These are phyloP conservation scores for Drosophila mercatorum DNA, from an alignment of 2,888 invertebrate species.

Conservation along the genomic window DNA sequence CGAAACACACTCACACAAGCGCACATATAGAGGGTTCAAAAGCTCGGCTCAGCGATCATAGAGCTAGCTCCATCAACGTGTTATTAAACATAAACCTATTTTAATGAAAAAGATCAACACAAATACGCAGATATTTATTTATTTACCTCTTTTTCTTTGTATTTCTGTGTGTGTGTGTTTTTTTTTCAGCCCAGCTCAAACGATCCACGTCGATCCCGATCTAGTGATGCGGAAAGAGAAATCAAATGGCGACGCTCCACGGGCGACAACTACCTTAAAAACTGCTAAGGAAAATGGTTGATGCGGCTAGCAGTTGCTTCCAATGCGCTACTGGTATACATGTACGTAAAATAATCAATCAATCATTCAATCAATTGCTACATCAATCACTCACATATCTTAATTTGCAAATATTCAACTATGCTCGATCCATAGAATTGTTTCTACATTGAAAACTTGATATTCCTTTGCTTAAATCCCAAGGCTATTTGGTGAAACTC, in stretches of 20 bases:
- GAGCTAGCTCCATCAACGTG: slow-evolving; percentile 59
- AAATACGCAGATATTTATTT: slow-evolving; percentile 50
- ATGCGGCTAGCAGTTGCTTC: background rate
- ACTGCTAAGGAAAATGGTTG: slow-evolving; percentile 28
- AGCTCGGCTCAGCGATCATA: slow-evolving; percentile 23
- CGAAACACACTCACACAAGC: slow-evolving; percentile 29
- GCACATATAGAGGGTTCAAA: slow-evolving; percentile 45
- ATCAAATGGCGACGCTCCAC: slow-evolving; percentile 47
- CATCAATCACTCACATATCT: background rate
- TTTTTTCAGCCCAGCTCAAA: slow-evolving; percentile 21
- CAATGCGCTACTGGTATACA: slow-evolving; percentile 13
- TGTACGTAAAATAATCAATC: background rate
- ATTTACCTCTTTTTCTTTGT: slow-evolving; percentile 3
- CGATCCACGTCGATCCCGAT: slow-evolving; percentile 38
- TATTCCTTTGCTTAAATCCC: background rate
- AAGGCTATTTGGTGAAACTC: background rate
- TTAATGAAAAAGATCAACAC: slow-evolving; percentile 68
- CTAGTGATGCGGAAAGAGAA: slow-evolving; percentile 58
- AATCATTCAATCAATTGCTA: background rate
- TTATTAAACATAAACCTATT: slow-evolving; percentile 71
- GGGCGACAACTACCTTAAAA: slow-evolving; percentile 46
- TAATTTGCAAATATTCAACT: background rate
- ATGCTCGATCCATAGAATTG: too few relatives aligned
- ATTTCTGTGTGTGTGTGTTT: background rate
- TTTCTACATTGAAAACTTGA: too few relatives aligned